Evolutionary conservation across 2,797 vertebrate genomes (phyloP).

Genomic region (Erpetoichthys calabaricus): DNA sequence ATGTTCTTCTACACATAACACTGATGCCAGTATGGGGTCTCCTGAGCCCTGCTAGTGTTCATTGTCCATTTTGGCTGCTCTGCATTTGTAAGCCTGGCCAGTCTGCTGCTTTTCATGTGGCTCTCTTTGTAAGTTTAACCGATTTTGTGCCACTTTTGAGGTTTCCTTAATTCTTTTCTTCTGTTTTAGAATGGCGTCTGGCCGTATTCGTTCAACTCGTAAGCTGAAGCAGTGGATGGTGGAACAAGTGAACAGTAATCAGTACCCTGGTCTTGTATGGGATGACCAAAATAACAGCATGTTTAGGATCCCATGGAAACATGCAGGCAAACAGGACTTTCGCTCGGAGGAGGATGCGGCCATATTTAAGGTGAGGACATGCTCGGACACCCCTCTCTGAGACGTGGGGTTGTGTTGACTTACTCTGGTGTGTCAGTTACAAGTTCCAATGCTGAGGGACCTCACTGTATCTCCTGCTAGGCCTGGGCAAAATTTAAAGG

Average conservation of each 20-base stretch:
- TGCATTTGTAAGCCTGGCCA: no score
- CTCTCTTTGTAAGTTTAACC: no score
- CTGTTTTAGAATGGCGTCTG: constrained; percentile 37
- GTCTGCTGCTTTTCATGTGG: no score
- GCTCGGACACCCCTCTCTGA: no score
- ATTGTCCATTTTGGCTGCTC: no score
- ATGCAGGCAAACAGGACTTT: constrained; percentile 80
- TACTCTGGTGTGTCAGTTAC: background rate
- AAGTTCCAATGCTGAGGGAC: no score
- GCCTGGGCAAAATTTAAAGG: constrained; percentile 76
- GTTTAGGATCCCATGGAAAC: constrained; percentile 87
- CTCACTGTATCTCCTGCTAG: constrained; percentile 25
- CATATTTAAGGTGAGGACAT: constrained; percentile 61
- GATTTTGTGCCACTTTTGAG: no score
- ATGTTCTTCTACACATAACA: no score
- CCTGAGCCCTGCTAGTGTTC: no score
- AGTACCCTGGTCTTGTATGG: constrained; percentile 64
- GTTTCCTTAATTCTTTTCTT: no score
- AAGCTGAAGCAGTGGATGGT: constrained; percentile 67
- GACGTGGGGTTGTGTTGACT: background rate
- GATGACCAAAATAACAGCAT: constrained; percentile 61
- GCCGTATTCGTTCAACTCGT: constrained; percentile 46
- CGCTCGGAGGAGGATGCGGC: constrained; percentile 72
- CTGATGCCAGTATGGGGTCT: no score
- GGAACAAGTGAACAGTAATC: constrained; percentile 63